Conservation (phyloP, 2,797 vertebrate species). For the Enteromius mattozi region DNA sequence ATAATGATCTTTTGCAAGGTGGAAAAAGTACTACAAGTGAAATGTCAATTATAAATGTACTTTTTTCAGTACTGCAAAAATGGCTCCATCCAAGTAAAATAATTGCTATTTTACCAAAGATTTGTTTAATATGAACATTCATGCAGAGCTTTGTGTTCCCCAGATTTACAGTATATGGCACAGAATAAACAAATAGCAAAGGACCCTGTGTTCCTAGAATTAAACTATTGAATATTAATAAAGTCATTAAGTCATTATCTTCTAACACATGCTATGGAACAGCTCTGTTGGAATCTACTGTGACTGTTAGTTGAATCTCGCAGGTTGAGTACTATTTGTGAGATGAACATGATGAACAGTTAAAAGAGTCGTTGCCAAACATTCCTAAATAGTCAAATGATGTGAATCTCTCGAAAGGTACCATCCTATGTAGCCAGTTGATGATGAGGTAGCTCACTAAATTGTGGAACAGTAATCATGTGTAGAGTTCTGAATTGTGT, state of each 20-base stretch:
- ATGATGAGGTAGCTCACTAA: neutral
- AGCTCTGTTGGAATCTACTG: neutral
- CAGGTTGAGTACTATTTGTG: neutral
- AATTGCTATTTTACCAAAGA: neutral
- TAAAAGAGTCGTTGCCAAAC: neutral
- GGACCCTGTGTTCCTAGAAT: neutral
- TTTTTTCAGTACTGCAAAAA: neutral
- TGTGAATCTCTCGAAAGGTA: neutral
- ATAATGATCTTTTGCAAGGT: neutral
- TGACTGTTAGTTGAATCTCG: neutral
- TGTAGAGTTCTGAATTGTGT: slow-evolving; percentile 1
- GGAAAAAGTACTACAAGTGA: neutral
- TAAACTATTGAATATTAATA: neutral
- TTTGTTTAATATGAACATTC: neutral
- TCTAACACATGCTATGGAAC: neutral
- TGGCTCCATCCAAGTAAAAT: neutral
- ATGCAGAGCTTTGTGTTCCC: neutral
- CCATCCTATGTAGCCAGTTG: neutral
- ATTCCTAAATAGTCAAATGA: neutral
- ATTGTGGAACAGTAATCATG: neutral
- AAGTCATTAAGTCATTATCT: too few relatives aligned
- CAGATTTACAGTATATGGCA: neutral
- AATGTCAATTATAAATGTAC: neutral
- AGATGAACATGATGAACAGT: neutral
- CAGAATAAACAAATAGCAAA: neutral